Evolutionary conservation across 2,113 vertebrate species (phyloP), one percentile per base, ranked within the genome.

Genomic region (Amblyornis subalaris): DNA sequence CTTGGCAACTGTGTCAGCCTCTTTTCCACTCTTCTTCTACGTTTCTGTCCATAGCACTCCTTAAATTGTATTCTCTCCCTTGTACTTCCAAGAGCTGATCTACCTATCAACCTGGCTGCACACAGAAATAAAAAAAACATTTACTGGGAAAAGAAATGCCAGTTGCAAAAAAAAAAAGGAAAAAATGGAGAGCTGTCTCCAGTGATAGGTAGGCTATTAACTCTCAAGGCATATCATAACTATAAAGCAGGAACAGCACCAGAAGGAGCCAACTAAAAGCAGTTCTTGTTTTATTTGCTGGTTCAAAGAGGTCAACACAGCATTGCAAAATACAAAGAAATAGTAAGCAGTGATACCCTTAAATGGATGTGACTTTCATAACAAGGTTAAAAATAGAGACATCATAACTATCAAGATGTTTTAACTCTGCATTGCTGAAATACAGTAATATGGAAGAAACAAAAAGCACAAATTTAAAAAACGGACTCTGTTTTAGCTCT

Each of bases 101-200:
- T 90, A 58, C 23, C 26, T 47, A 40, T 53, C 31, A 70, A 23
- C 12, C 4, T 76, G 62, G 29, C 28, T 73, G 18, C 33, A 66
- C 2, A 4, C 0, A 42, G 26, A 42, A 80, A 58, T 45, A 61
- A 76, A 93, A 64, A 38, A 51, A 77, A 45, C 2, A 25, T 7
- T 40, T 89, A 29, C 28, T 36, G 17, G 19, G 22, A 71, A 94
- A 65, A 57, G 6, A 83, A 79, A 80, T 51, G 8, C 0, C 58
- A 79, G 6, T 6, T 75, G 19, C 1, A 35, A 12, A 28, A 33
- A 13, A 12, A 23, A 22, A 26, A 31, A 36, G 14, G 3, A 17
- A 28, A 42, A 57, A 14, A 2, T 0, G 0, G 10, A 40, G 5
- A 58, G 2, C 1, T 61, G 10, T 42, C 4, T 70, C 8, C 9